Conservation (phyloP, 2,113 vertebrate species). For the Dunckerocampus dactyliophorus region DNA sequence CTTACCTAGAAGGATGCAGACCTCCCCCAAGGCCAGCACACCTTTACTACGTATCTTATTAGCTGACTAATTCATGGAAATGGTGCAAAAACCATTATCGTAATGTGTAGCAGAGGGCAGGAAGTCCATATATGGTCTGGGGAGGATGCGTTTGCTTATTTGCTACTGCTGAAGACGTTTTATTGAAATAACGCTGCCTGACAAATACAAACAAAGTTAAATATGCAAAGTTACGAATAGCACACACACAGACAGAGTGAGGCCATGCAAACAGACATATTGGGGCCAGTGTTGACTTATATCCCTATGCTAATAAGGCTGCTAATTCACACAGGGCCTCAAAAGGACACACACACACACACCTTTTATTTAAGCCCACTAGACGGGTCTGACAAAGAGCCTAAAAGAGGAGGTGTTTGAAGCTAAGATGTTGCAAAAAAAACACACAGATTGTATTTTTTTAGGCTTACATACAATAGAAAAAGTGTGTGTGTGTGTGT, state of each 20-base stretch:
- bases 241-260: slow-evolving; percentile 17
- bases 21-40: no score
- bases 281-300: slow-evolving; percentile 72
- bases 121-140: no score
- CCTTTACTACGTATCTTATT: no score
- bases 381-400: slow-evolving; percentile 36
- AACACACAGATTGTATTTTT: slow-evolving; percentile 8
- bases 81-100: no score
- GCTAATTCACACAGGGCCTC: slow-evolving; percentile 55
- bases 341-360: slow-evolving; percentile 18
- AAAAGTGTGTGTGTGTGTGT: not conserved
- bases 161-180: not conserved
- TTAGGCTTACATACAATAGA: not conserved
- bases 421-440: slow-evolving; percentile 18
- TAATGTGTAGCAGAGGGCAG: no score
- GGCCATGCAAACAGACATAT: slow-evolving; percentile 62
- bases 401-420: slow-evolving; percentile 36
- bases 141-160: no score
- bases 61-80: no score
- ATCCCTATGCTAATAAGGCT: slow-evolving; percentile 71
- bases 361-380: slow-evolving; percentile 38
- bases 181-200: not conserved
- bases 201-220: not conserved
- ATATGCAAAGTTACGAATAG: no score
- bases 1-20: no score